Evolutionary conservation across 2,888 invertebrate genomes (phyloP), one percentile per base, ranked within the genome.

Genomic region (Drosophila prostipennis): DNA sequence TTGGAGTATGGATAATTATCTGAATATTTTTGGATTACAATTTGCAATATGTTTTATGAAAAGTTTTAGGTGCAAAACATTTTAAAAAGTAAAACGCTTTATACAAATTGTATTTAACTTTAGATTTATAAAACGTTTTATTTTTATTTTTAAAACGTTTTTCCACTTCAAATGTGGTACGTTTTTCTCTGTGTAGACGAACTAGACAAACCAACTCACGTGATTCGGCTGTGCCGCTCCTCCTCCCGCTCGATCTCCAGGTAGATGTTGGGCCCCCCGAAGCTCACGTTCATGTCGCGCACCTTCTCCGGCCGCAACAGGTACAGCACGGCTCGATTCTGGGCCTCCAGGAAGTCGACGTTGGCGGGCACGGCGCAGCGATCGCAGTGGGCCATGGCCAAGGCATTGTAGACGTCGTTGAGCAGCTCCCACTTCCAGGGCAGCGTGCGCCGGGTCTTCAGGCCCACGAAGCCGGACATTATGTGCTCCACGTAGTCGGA

Each of bases 401-500:
- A 11, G 2, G 79, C 78, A 60, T 91, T 91, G 61, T 90, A 91
- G 7, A 91, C 83, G 34, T 91, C 91, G 61, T 87, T 90, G 3
- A 90, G 72, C 36, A 90, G 91, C 63, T 91, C 89, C 59, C 89
- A 90, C 61, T 90, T 91, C 89, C 91, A 90, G 16, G 91, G 91
- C 80, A 91, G 83, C 0, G 90, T 85, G 7, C 91, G 89, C 5
- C 76, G 69, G 0, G 91, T 91, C 76, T 91, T 91, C 0, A 87
- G 60, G 3, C 83, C 87, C 0, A 91, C 82, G 42, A 80, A 84
- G 11, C 76, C 84, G 6, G 89, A 80, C 89, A 91, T 89, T 0
- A 84, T 75, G 34, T 85, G 63, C 68, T 91, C 91, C 4, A 91
- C 76, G 32, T 87, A 91, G 46, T 81, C 70, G 3, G 82, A 74